Base-by-base conservation (phyloP, 2,888 invertebrate species). In the Clivina fossor region DNA sequence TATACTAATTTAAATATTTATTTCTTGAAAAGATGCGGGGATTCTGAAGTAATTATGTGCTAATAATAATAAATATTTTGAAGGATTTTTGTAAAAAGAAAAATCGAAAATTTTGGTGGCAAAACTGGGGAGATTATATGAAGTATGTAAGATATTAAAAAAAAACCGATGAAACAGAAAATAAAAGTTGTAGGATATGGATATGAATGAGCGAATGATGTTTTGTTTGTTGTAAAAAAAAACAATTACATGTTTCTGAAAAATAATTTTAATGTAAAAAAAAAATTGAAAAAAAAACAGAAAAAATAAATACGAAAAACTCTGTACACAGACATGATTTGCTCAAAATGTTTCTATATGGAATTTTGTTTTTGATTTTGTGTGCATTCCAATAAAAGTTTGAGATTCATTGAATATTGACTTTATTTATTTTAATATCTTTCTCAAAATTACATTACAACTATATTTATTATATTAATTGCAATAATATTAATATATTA, bases 311-410 rank as follows among this genome's bases (percentile, higher is more conserved):
- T 4, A 30, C 20, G 40, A 49, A 28, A 48, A 32, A 50, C 33
- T 44, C 44, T 53, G 53, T 53, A 53, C 53, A 53, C 53, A 53
- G 30, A 51, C 43, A 53, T 53, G 53, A 53, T 53, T 53, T 53
- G 53, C 53, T 53, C 53, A 53, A 53, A 53, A 53, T 53, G 43
- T 53, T 53, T 53, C 53, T 53, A 53, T 53, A 53, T 53, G 53
- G 53, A 53, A 44, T 37, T 53, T 33, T 44, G 53, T 53, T 44
- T 53, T n/a, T 43, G 33, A 53, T 53, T 53, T 53, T 53, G 53
- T 53, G 53, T 53, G 53, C 53, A 53, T 53, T 53, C 53, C 53
- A 53, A 53, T 53, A 44, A 53, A 53, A 53, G 53, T 53, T 53
- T 53, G 53, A 53, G 53, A 53, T 35, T 53, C 32, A 53, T 44